These are phyloP conservation scores for Stegophylla sp. DNA, from an alignment of 2,888 invertebrate species.

Conservation along the genomic window DNA sequence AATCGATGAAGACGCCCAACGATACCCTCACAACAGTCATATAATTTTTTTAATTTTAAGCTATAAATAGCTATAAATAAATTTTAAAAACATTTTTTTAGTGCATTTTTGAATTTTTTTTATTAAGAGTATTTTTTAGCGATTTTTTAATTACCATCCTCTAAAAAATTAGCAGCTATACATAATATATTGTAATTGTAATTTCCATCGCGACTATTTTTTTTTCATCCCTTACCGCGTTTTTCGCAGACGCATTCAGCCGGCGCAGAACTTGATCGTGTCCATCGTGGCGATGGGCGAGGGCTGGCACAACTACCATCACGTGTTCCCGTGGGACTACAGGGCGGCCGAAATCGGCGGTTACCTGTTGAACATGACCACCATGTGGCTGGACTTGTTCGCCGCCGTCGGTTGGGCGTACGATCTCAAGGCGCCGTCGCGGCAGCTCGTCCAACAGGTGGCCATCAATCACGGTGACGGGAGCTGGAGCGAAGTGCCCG, in stretches of 20 bases:
- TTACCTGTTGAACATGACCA: slow-evolving; percentile 67
- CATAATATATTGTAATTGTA: too few species aligned
- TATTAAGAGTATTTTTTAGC: too few species aligned
- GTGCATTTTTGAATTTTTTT: too few species aligned
- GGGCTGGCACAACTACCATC: slow-evolving; percentile 95
- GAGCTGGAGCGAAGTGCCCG: slow-evolving; percentile 58
- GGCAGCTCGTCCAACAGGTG: slow-evolving; percentile 68
- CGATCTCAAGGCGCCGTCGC: slow-evolving; percentile 74
- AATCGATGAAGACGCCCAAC: too few species aligned
- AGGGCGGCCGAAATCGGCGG: slow-evolving; percentile 84
- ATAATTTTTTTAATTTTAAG: too few species aligned
- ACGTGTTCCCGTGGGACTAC: slow-evolving; percentile 93
- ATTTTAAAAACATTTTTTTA: too few species aligned
- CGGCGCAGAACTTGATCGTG: slow-evolving; percentile 78
- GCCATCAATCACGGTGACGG: slow-evolving; percentile 70
- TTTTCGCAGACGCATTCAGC: slow-evolving; percentile 75
- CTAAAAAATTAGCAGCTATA: too few species aligned
- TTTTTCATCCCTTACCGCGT: not conserved
- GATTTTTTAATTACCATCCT: too few species aligned
- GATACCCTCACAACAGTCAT: too few species aligned
- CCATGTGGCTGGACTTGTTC: slow-evolving; percentile 69
- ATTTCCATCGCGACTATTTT: too few species aligned
- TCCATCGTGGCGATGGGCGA: slow-evolving; percentile 79
- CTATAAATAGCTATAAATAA: too few species aligned
- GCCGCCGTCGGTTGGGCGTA: slow-evolving; percentile 73